These are phyloP conservation scores for Hippocampus abdominalis DNA, from an alignment of 2,113 vertebrate genomes.

Conservation along the genomic window DNA sequence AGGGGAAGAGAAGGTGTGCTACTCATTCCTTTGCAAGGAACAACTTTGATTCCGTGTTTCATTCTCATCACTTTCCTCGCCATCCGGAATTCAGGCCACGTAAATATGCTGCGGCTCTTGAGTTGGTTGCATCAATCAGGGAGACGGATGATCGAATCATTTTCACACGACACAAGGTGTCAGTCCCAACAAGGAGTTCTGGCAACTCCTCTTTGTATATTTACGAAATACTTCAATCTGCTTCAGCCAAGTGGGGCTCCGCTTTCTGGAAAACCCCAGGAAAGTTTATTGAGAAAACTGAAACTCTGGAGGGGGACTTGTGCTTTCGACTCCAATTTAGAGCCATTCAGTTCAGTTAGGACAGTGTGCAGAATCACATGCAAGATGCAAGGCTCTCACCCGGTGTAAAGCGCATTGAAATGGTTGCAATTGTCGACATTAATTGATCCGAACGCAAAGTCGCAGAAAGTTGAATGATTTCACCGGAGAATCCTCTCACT, in stretches of 20 bases:
- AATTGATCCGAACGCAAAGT: neutral
- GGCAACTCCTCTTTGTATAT: constrained; percentile 22
- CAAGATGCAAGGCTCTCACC: neutral
- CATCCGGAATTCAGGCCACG: constrained; percentile 21
- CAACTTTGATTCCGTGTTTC: neutral
- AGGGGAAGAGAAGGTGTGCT: constrained; percentile 56
- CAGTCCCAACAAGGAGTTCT: constrained; percentile 33
- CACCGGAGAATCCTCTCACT: neutral
- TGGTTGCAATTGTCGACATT: neutral
- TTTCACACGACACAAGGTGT: constrained; percentile 36
- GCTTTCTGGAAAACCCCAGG: constrained; percentile 16
- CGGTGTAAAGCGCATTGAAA: neutral
- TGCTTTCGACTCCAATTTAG: neutral
- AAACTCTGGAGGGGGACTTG: neutral
- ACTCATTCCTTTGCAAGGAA: neutral
- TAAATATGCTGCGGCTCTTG: constrained; percentile 24
- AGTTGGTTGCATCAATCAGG: constrained; percentile 33
- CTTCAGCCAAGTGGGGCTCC: constrained; percentile 5
- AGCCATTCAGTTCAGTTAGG: neutral
- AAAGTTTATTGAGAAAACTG: constrained; percentile 6
- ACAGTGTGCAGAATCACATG: neutral
- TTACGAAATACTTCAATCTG: constrained; percentile 31
- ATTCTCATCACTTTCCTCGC: neutral
- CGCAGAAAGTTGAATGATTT: neutral
- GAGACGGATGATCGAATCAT: constrained; percentile 38